Percentiles rank a stretch among this genome's conserved stretches.
Conservation (phyloP, 2,888 invertebrate species). For the Dicranocentrus wangi region DNA sequence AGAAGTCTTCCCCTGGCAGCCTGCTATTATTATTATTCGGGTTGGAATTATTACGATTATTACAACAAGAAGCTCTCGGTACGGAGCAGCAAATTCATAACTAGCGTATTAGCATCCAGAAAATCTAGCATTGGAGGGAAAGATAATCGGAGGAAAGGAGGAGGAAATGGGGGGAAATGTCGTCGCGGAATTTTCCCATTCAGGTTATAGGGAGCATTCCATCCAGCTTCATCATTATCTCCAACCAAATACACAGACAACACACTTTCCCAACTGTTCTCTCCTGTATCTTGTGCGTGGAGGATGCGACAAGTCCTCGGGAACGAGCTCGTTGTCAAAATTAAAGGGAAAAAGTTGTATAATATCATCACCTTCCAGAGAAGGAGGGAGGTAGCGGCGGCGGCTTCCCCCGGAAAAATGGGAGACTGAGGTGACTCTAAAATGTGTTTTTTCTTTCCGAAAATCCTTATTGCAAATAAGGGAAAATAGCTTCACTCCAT, state of each 20-base stretch:
- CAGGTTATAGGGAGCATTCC: slow-evolving; percentile 41
- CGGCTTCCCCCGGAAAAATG: too few relatives aligned
- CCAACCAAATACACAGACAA: slow-evolving; percentile 3
- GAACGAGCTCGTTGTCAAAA: too few relatives aligned
- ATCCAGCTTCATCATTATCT: slow-evolving; percentile 40
- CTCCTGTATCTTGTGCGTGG: neutral
- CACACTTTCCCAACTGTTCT: neutral
- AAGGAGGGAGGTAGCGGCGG: neutral
- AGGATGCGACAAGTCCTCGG: neutral
- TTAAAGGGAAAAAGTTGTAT: neutral
- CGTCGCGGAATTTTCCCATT: slow-evolving; percentile 45
- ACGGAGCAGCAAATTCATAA: slow-evolving; percentile 22
- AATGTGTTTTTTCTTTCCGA: slow-evolving; percentile 7
- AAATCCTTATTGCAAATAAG: slow-evolving; percentile 53
- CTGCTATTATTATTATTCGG: slow-evolving; percentile 2
- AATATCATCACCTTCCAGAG: slow-evolving; percentile 8
- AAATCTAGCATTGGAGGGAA: neutral
- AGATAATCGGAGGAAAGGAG: slow-evolving; percentile 42
- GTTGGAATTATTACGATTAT: slow-evolving; percentile 52
- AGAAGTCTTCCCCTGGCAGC: neutral
- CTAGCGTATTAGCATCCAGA: slow-evolving; percentile 24
- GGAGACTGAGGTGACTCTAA: slow-evolving; percentile 2
- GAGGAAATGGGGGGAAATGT: slow-evolving; percentile 39
- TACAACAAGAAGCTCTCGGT: slow-evolving; percentile 32
- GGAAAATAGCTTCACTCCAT: slow-evolving; percentile 22